Conservation (phyloP, 92 coral and sea anemone species). For the Hydrozoanthus gracilis region DNA sequence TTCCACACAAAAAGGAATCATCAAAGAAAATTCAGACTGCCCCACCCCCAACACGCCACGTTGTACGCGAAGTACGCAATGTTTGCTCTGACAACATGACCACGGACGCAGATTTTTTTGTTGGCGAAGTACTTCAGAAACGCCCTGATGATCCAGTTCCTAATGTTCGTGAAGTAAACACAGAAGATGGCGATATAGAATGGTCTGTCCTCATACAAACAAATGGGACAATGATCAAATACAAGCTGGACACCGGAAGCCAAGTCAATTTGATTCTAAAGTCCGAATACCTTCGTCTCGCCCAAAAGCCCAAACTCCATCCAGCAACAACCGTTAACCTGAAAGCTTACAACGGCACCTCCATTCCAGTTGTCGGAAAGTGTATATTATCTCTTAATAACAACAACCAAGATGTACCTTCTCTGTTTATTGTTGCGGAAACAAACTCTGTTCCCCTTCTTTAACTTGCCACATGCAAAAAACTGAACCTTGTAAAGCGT, state of each 20-base stretch:
- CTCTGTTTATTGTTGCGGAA: not conserved
- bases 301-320: slow-evolving; percentile 16
- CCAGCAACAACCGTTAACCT: slow-evolving; percentile 22
- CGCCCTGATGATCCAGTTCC: slow-evolving; percentile 11
- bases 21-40: not conserved
- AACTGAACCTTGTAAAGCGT: not conserved
- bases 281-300: slow-evolving; percentile 15
- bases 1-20: not conserved
- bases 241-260: slow-evolving; percentile 17
- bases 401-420: not conserved
- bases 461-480: not conserved
- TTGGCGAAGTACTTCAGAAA: slow-evolving; percentile 9
- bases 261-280: slow-evolving; percentile 22
- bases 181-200: not conserved
- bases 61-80: slow-evolving; percentile 2
- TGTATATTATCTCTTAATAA: not conserved
- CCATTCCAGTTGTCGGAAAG: not conserved
- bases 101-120: slow-evolving; percentile 18
- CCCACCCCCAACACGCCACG: not conserved
- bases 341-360: not conserved
- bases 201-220: slow-evolving; percentile 19
- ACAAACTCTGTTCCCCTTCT: not conserved
- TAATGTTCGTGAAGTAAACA: slow-evolving; percentile 16
- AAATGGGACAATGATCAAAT: slow-evolving; percentile 15
- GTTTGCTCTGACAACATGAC: not conserved